Percentiles rank a stretch among this genome's conserved stretches.
These are phyloP conservation scores for Pseudoatta argentina DNA, from an alignment of 1,140 invertebrate species.

Conservation along the genomic window DNA sequence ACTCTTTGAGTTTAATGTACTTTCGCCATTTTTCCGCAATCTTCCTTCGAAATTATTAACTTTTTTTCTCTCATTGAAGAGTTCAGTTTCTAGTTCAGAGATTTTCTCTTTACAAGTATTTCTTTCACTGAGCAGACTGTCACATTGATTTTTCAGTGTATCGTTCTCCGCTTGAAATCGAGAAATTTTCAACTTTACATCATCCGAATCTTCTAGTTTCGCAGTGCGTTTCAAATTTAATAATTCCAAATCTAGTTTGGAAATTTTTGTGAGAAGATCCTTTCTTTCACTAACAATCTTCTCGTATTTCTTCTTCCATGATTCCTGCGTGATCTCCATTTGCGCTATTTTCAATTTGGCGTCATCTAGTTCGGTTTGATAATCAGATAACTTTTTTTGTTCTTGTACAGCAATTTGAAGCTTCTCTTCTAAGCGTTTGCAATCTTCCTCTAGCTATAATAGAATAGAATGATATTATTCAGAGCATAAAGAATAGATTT, in stretches of 20 bases:
- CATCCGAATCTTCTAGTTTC: conserved; percentile 68
- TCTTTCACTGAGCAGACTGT: conserved; percentile 76
- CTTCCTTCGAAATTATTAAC: conserved; percentile 72
- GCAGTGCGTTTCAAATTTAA: conserved; percentile 69
- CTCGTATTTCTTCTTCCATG: conserved; percentile 81
- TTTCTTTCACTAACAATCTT: conserved; percentile 73
- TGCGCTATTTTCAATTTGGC: conserved; percentile 82
- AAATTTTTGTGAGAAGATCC: conserved; percentile 72
- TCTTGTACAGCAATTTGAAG: conserved; percentile 79
- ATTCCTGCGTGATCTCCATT: conserved; percentile 81
- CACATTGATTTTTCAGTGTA: conserved; percentile 74
- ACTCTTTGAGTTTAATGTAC: conserved; percentile 59
- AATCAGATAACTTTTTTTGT: conserved; percentile 77
- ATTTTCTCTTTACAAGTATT: conserved; percentile 77
- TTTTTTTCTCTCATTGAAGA: conserved; percentile 75
- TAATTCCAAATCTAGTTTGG: conserved; percentile 72
- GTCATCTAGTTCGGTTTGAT: conserved; percentile 79
- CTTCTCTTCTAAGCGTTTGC: conserved; percentile 81
- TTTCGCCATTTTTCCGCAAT: conserved; percentile 64
- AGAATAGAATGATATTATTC: conserved; percentile 34
- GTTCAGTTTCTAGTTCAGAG: conserved; percentile 76
- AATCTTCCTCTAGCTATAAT: conserved; percentile 80
- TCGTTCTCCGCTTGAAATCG: conserved; percentile 76
- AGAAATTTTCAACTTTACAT: conserved; percentile 68
- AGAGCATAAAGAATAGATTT: background rate